Conservation (phyloP, 2,888 invertebrate genomes). For the Drosophila bunnanda region DNA sequence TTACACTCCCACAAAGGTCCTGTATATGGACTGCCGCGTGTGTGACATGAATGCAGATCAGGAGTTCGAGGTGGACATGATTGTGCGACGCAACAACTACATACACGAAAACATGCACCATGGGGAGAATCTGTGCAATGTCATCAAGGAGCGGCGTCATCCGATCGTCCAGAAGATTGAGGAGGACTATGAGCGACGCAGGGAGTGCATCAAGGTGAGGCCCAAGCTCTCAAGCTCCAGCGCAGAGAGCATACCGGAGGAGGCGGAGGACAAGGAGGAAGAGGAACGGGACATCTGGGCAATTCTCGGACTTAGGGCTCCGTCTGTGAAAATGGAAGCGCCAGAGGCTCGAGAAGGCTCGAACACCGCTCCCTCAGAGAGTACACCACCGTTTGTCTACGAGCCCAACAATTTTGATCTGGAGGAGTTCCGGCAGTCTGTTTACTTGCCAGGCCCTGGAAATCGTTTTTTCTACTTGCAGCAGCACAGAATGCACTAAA, state of each 20-base stretch:
- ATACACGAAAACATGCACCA: constrained; percentile 50
- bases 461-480: constrained; percentile 66
- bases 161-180: constrained; percentile 47
- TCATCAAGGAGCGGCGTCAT: constrained; percentile 60
- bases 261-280: constrained; percentile 41
- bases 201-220: constrained; percentile 15
- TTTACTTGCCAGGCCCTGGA: constrained; percentile 64
- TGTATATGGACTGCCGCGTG: constrained; percentile 66
- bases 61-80: constrained; percentile 72
- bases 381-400: constrained; percentile 49
- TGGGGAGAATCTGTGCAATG: constrained; percentile 60
- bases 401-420: constrained; percentile 62
- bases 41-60: constrained; percentile 66
- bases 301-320: constrained; percentile 21
- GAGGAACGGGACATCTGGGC: constrained; percentile 64
- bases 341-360: neutral
- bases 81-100: constrained; percentile 76
- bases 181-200: neutral
- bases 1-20: neutral
- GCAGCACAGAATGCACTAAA: constrained; percentile 1
- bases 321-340: neutral
- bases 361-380: neutral
- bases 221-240: constrained; percentile 3
- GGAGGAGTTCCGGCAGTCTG: constrained; percentile 63
- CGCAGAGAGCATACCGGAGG: constrained; percentile 4